Conservation (phyloP, 2,888 invertebrate genomes). For the Athalia circularis region DNA sequence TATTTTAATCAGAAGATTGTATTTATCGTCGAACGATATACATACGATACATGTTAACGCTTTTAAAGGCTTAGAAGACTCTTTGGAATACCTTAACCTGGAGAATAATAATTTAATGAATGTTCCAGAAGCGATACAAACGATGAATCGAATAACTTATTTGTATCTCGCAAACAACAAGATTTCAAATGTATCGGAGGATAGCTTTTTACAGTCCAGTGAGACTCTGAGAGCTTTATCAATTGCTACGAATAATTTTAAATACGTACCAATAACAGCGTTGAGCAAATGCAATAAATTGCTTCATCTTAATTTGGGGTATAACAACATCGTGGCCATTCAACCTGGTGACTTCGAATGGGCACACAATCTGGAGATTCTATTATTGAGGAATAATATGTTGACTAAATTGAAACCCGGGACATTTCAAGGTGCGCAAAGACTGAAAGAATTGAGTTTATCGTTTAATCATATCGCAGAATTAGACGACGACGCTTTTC, state of each 20-base stretch:
- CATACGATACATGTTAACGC: slow-evolving; percentile 82
- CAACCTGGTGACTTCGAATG: slow-evolving; percentile 87
- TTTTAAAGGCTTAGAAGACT: slow-evolving; percentile 84
- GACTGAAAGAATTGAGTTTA: slow-evolving; percentile 90
- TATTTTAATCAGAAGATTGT: slow-evolving; percentile 85
- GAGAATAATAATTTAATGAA: slow-evolving; percentile 85
- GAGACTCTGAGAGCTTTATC: slow-evolving; percentile 85
- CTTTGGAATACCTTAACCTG: slow-evolving; percentile 87
- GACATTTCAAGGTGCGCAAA: slow-evolving; percentile 77
- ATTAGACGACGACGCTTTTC: slow-evolving; percentile 88
- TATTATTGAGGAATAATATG: slow-evolving; percentile 89
- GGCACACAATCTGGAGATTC: slow-evolving; percentile 87
- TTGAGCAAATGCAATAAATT: slow-evolving; percentile 84
- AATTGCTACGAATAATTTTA: slow-evolving; percentile 87
- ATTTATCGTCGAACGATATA: slow-evolving; percentile 87
- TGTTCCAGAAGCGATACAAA: slow-evolving; percentile 83
- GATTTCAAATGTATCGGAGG: slow-evolving; percentile 79
- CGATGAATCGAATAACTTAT: slow-evolving; percentile 83
- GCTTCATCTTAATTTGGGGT: slow-evolving; percentile 91
- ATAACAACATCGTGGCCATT: slow-evolving; percentile 88
- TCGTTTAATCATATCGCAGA: slow-evolving; percentile 93
- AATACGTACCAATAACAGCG: slow-evolving; percentile 82
- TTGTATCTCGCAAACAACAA: slow-evolving; percentile 90
- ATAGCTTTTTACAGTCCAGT: slow-evolving; percentile 78
- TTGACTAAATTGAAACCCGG: slow-evolving; percentile 78